Base-by-base conservation (phyloP, 2,888 invertebrate genomes). In the Heliconius erato region DNA sequence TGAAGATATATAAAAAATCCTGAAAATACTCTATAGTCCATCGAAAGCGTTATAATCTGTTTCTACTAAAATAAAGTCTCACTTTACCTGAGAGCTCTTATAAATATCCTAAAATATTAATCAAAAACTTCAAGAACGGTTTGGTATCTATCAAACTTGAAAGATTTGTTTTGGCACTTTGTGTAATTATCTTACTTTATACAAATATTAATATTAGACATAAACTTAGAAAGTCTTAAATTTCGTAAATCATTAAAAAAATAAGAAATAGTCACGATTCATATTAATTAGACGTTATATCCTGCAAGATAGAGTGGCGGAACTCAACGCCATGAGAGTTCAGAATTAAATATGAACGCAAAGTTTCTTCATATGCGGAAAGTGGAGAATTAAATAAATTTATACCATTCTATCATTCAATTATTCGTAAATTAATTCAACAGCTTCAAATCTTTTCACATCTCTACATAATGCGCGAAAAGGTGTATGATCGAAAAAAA, bases 121-220 rank as follows among this genome's bases (percentile, higher is more conserved):
- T 77, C 40, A 77, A 77, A 77, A 77, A 65, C 65, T 77, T 65
- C 54, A 65, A 35, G n/a, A 26, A 65, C 32, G 32, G 16, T 65
- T 77, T 35, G 65, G 11, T 77, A 54, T 77, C 65, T 65, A 35
- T 65, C 19, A 23, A 74, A 59, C 11, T 74, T 65, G 9, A 35
- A 65, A 40, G 9, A n/a, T 26, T 65, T 65, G 40, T 77, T 65
- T 77, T 63, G 77, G 63, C 74, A 74, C 74, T 74, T 59, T 54
- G 59, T 59, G 40, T 40, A 74, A 32, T 74, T 74, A 74, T 28
- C 19, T 74, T 59, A n/a, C 32, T 54, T 32, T 54, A 44, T 69
- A 68, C 35, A 79, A 49, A 69, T 59, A 32, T 74, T 54, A 1
- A 40, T 71, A 40, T n/a, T 40, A 35, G 35, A 14, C 23, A 12